Conservation (phyloP, 2,797 vertebrate species). For the Acanthurus tractus region DNA sequence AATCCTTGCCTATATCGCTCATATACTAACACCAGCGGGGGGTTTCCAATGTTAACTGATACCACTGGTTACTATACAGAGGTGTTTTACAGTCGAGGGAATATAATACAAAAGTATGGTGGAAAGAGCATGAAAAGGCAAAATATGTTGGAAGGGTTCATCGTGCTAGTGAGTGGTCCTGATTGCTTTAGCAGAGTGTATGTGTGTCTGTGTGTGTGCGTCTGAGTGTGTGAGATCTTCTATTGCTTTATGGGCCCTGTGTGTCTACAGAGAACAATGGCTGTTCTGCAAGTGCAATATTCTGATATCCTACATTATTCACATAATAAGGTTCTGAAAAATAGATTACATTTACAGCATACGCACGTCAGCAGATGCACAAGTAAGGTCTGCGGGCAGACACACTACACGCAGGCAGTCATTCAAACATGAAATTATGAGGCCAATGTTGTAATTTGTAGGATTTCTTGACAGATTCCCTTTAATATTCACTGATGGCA, state of each 20-base stretch:
- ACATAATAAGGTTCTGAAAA: constrained; percentile 58
- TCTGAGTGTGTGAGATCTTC: constrained; percentile 45
- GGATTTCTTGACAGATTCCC: constrained; percentile 7
- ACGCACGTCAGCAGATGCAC: constrained; percentile 23
- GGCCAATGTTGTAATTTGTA: constrained; percentile 9
- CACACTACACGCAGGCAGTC: background rate
- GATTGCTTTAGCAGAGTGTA: constrained; percentile 81
- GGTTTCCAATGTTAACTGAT: constrained; percentile 80
- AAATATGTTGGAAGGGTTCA: constrained; percentile 69
- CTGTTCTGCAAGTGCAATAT: constrained; percentile 59
- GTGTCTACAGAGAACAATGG: constrained; percentile 71
- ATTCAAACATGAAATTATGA: constrained; percentile 20
- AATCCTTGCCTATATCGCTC: constrained; percentile 68
- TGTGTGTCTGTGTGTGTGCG: constrained; percentile 9
- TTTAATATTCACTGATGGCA: constrained; percentile 12
- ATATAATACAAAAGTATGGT: constrained; percentile 69
- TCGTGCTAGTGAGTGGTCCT: constrained; percentile 72
- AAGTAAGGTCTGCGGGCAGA: background rate
- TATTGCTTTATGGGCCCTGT: constrained; percentile 59
- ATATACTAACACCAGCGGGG: constrained; percentile 65
- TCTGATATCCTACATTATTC: constrained; percentile 52
- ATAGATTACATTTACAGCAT: constrained; percentile 45
- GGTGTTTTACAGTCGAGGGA: constrained; percentile 76
- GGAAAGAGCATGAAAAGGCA: constrained; percentile 72
- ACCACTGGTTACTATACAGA: constrained; percentile 68